phyloP scores from a whole-genome alignment of 2,113 vertebrate genomes.

The Tachysurus fulvidraco region DNA sequence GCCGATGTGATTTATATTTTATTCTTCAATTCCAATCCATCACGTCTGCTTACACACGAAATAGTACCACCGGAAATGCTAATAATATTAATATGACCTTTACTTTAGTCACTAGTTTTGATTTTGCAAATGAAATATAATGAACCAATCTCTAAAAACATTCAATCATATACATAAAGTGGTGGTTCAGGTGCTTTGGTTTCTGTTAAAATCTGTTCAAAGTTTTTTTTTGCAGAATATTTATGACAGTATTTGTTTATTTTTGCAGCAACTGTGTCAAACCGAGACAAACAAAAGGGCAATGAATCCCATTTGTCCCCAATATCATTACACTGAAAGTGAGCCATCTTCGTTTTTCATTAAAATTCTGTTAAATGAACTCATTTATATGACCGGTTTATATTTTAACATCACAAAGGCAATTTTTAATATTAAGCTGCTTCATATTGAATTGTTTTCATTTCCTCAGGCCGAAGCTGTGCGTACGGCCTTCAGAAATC shows the following conservation, averaged over 20 bases:
- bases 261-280: conserved; percentile 10
- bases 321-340: neutral
- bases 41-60: neutral
- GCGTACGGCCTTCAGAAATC: conserved; percentile 3
- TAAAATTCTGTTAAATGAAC: neutral
- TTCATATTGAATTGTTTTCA: conserved; percentile 3
- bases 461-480: conserved; percentile 13
- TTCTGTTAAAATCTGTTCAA: neutral
- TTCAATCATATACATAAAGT: neutral
- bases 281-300: conserved; percentile 12
- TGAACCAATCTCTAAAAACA: neutral
- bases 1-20: neutral
- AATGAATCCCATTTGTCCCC: neutral
- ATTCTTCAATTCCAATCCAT: neutral
- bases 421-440: neutral
- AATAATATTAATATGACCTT: no score
- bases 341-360: conserved; percentile 4
- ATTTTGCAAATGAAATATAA: neutral
- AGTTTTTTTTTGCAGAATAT: neutral
- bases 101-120: neutral
- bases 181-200: neutral
- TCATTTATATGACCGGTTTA: neutral
- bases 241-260: neutral
- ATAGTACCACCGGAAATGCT: no score
- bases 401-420: neutral